Evolutionary conservation across 2,113 vertebrate genomes (phyloP), one percentile per base, ranked within the genome.

Genomic region (Lepus americanus): DNA sequence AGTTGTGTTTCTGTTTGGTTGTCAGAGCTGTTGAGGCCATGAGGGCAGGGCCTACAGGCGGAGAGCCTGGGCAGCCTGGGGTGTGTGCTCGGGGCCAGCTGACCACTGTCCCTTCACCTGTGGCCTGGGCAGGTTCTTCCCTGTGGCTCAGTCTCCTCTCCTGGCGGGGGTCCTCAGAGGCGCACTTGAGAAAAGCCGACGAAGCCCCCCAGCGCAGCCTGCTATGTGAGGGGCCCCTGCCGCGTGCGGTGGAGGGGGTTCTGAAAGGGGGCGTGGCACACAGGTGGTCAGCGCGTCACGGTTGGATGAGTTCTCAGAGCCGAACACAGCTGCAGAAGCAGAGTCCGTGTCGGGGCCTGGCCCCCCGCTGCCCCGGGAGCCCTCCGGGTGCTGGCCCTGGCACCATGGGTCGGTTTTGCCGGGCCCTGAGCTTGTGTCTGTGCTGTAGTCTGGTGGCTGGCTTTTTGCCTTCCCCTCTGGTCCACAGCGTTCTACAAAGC

Each of bases 381-480:
- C 44, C 44, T 44, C 44, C 7, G 44, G 44, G 44, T 44, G 44
- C 44, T 44, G 44, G 55, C 55, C 20, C 11, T 36, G 22, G 25
- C 0, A 3, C 5, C 13, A 0, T 0, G 6, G 36, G 9, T 1
- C 55, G 5, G 11, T 6, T 64, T 25, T 19, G n/a, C 61, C 19
- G 9, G 3, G 22, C 14, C 17, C n/a, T 17, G 13, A 74, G 39
- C 59, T 13, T 1, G 1, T 0, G 0, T 9, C 9, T 6, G 1
- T 0, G 9, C 6, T 0, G 0, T 0, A 0, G 9, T 16, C 69
- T 51, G 0, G 25, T 72, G 19, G 29, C 33, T 69, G 55, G 78
- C 27, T 67, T 67, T 25, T 16, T 49, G 12, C 13, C 0, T 23
- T 39, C 20, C 5, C n/a, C 31, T 29, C 39, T 23, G 36, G 76